Evolutionary conservation across 2,888 invertebrate genomes (phyloP).

Genomic region (Andrena bucephala): DNA sequence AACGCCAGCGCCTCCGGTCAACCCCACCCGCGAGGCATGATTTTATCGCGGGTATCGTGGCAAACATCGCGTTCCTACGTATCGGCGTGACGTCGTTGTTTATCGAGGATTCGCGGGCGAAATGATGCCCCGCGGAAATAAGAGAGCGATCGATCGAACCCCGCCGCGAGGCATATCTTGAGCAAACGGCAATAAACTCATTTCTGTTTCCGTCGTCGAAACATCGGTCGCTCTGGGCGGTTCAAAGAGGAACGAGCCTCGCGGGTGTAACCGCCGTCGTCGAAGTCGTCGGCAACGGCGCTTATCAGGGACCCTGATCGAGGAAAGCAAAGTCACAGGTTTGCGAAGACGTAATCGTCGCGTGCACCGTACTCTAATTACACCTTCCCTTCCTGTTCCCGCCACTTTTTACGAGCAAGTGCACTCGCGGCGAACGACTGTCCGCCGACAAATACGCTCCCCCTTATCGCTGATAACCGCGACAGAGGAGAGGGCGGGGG

Average conservation of each 20-base stretch:
- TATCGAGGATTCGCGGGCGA: slow-evolving; percentile 13
- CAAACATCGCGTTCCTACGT: background rate
- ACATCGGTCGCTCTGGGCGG: background rate
- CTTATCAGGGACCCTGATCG: slow-evolving; percentile 15
- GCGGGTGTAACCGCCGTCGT: background rate
- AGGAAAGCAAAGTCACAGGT: slow-evolving; percentile 18
- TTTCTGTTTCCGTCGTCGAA: slow-evolving; percentile 18
- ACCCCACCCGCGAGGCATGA: background rate
- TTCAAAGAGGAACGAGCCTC: background rate
- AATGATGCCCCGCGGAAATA: slow-evolving; percentile 4
- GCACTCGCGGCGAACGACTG: slow-evolving; percentile 18
- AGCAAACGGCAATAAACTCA: slow-evolving; percentile 30
- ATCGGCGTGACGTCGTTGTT: background rate
- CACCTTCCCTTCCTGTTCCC: slow-evolving; percentile 1
- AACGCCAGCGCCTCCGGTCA: background rate
- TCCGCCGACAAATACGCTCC: slow-evolving; percentile 20
- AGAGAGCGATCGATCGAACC: slow-evolving; percentile 14
- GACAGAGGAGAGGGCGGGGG: background rate
- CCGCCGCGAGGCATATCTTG: slow-evolving; percentile 4
- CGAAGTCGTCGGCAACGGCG: background rate
- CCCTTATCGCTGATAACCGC: slow-evolving; percentile 62
- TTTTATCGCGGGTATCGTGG: background rate
- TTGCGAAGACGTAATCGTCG: slow-evolving; percentile 27
- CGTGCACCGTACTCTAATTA: slow-evolving; percentile 20
- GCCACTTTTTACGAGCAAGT: slow-evolving; percentile 9